phyloP scores from a whole-genome alignment of 2,888 invertebrate genomes.

The Standfussiana lucernea region DNA sequence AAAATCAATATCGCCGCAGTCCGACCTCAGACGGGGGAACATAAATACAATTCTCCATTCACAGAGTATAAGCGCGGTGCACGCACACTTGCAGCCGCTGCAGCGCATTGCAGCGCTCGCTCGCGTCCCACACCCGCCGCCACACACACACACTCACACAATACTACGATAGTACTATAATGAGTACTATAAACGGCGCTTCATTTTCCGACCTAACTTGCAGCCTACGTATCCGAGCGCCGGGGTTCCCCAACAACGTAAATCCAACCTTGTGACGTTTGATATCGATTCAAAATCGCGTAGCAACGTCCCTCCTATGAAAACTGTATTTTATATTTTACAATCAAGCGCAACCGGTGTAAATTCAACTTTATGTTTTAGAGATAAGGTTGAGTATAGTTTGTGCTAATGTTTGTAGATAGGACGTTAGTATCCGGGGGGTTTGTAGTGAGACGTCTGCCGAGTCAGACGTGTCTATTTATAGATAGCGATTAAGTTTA shows the following conservation, averaged over 20 bases:
- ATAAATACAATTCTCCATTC: constrained; percentile 82
- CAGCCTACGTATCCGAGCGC: constrained; percentile 76
- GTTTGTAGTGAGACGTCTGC: constrained; percentile 81
- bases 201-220: constrained; percentile 86
- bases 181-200: constrained; percentile 88
- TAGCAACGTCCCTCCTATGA: constrained; percentile 50
- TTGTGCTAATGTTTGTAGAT: constrained; percentile 50
- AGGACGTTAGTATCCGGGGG: constrained; percentile 68
- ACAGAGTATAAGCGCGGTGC: constrained; percentile 77
- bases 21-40: constrained; percentile 77
- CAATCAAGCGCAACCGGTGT: constrained; percentile 24
- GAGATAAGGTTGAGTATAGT: constrained; percentile 62
- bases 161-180: constrained; percentile 87
- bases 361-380: constrained; percentile 37
- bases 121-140: constrained; percentile 58
- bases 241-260: constrained; percentile 55
- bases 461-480: constrained; percentile 87
- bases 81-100: constrained; percentile 72
- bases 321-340: constrained; percentile 68
- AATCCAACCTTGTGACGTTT: constrained; percentile 69
- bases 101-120: constrained; percentile 75
- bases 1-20: constrained; percentile 81
- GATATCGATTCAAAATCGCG: constrained; percentile 65
- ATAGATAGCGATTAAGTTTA: constrained; percentile 84
- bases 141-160: constrained; percentile 74